Evolutionary conservation across 2,888 invertebrate genomes (phyloP).

Genomic region (Ennomos fuscantarius): DNA sequence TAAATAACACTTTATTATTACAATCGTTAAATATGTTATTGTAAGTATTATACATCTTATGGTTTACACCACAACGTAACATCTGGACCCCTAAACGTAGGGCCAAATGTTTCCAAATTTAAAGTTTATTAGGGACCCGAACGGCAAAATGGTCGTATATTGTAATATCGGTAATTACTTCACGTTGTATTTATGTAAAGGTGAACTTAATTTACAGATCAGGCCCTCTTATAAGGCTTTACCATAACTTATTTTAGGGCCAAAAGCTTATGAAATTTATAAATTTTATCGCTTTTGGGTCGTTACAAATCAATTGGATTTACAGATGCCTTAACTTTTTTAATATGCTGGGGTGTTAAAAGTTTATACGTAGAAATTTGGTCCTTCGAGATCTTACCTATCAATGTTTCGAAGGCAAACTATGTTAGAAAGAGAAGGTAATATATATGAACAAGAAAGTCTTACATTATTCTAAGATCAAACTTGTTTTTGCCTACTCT

Average conservation of each 20-base stretch:
- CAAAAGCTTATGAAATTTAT: constrained; percentile 15
- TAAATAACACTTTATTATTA: constrained; percentile 15
- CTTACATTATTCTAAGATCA: too few relatives aligned
- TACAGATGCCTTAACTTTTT: constrained; percentile 23
- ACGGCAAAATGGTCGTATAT: constrained; percentile 46
- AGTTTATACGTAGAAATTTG: constrained; percentile 12
- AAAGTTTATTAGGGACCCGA: constrained; percentile 63
- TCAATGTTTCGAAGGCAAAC: too few relatives aligned
- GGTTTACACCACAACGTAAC: constrained; percentile 46
- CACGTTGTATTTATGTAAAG: constrained; percentile 42
- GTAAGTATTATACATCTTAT: constrained; percentile 16
- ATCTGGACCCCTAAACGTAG: constrained; percentile 59
- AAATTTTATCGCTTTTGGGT: constrained; percentile 27
- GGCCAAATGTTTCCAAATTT: constrained; percentile 64
- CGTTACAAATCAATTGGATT: constrained; percentile 26
- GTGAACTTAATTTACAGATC: constrained; percentile 40
- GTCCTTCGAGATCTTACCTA: constrained; percentile 3
- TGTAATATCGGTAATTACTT: constrained; percentile 47
- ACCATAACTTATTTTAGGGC: constrained; percentile 31
- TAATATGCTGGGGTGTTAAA: constrained; percentile 10
- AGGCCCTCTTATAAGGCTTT: constrained; percentile 36
- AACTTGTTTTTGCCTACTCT: too few relatives aligned
- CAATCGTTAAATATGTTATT: neutral
- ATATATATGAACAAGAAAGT: too few relatives aligned
- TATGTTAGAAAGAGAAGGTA: too few relatives aligned